Conservation (phyloP, 2,113 vertebrate species). For the Centropristis striata region DNA sequence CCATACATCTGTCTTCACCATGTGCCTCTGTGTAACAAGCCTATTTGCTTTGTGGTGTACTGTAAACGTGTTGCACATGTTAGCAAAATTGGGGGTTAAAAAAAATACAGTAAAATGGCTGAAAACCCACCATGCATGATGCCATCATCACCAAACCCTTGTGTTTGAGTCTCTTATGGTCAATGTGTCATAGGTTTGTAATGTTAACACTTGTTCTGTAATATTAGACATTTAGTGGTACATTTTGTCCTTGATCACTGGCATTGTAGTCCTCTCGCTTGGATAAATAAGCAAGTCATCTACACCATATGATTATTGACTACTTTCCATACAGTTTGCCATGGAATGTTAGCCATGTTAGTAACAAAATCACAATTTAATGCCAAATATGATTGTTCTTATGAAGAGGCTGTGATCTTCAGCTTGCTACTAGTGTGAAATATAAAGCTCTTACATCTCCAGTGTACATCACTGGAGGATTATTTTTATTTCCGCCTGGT, state of each 20-base stretch:
- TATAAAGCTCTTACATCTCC: slow-evolving; percentile 39
- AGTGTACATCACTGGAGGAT: slow-evolving; percentile 19
- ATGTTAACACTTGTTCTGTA: slow-evolving; percentile 51
- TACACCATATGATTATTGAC: slow-evolving; percentile 17
- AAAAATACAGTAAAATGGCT: slow-evolving; percentile 22
- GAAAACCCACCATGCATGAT: slow-evolving; percentile 62
- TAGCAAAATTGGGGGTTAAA: slow-evolving; percentile 33
- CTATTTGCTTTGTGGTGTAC: slow-evolving; percentile 71
- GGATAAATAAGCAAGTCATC: slow-evolving; percentile 8
- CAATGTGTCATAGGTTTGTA: slow-evolving; percentile 39
- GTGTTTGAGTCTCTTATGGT: slow-evolving; percentile 54
- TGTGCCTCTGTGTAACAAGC: slow-evolving; percentile 73
- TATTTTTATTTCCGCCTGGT: slow-evolving; percentile 31
- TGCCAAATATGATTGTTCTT: slow-evolving; percentile 78
- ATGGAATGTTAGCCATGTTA: slow-evolving; percentile 58
- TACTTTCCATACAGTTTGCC: slow-evolving; percentile 34
- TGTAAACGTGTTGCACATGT: slow-evolving; percentile 67
- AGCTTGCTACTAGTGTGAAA: slow-evolving; percentile 54
- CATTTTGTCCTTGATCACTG: slow-evolving; percentile 37
- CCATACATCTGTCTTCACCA: slow-evolving; percentile 72
- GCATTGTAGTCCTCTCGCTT: slow-evolving; percentile 28
- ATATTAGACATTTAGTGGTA: slow-evolving; percentile 31
- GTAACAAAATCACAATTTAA: slow-evolving; percentile 45
- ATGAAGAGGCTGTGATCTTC: slow-evolving; percentile 40
- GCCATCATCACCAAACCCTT: slow-evolving; percentile 32